Evolutionary conservation across 1,140 invertebrate genomes (phyloP).

Genomic region (Tetraneura akinire): DNA sequence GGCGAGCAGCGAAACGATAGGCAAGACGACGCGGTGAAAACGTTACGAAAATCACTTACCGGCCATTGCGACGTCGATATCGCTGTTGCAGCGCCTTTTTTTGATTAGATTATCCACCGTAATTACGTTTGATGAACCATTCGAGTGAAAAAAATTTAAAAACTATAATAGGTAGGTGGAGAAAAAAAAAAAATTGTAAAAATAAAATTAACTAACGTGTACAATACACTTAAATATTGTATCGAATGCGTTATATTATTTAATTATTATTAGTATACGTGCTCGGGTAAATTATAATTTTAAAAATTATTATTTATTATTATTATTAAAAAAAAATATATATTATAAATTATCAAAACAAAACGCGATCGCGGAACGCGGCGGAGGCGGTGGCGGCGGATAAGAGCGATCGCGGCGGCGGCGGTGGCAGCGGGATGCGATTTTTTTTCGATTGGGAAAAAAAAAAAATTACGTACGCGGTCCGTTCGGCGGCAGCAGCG

Average conservation of each 20-base stretch:
- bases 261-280: too few relatives aligned
- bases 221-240: too few relatives aligned
- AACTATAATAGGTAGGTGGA: background rate
- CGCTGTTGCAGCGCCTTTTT: constrained; percentile 50
- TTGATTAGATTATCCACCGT: constrained; percentile 51
- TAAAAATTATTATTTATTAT: too few relatives aligned
- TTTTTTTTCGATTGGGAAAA: constrained; percentile 48
- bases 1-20: background rate
- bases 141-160: constrained; percentile 12
- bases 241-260: too few relatives aligned
- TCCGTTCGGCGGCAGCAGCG: background rate
- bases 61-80: constrained; percentile 49
- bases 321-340: constrained; percentile 17
- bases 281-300: too few relatives aligned
- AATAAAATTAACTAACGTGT: too few relatives aligned
- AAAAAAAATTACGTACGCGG: background rate
- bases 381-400: background rate
- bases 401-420: constrained; percentile 4
- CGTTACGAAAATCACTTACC: constrained; percentile 38
- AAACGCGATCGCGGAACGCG: constrained; percentile 29
- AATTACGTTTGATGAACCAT: constrained; percentile 50
- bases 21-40: constrained; percentile 16
- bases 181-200: too few relatives aligned
- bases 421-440: constrained; percentile 29
- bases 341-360: constrained; percentile 41